Conservation (phyloP, 2,888 invertebrate species). For the Dorcus hopei region DNA sequence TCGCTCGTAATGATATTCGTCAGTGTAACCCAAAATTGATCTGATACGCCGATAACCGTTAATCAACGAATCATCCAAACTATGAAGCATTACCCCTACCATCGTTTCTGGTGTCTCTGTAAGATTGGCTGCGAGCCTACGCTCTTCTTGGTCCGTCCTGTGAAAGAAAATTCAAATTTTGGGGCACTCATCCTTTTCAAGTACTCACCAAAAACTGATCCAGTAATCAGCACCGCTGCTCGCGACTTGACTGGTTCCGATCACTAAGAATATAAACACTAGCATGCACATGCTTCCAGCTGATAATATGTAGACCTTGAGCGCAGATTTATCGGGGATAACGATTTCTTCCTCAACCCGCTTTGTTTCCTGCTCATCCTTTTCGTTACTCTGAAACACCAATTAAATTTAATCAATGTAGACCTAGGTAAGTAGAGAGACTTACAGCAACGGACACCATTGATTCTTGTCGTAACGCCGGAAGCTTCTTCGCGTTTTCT, state of each 20-base stretch:
- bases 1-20: not conserved
- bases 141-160: slow-evolving; percentile 41
- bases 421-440: not conserved
- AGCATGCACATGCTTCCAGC: slow-evolving; percentile 22
- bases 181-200: slow-evolving; percentile 3
- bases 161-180: not conserved
- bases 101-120: not conserved
- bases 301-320: slow-evolving; percentile 23
- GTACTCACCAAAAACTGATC: slow-evolving; percentile 26
- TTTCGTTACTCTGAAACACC: slow-evolving; percentile 24
- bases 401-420: not conserved
- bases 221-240: slow-evolving; percentile 26
- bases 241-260: slow-evolving; percentile 21
- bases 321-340: slow-evolving; percentile 13
- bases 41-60: not conserved
- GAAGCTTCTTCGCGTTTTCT: slow-evolving; percentile 6
- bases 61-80: not conserved
- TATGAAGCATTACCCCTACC: not conserved
- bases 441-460: slow-evolving; percentile 26
- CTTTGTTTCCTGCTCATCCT: slow-evolving; percentile 28
- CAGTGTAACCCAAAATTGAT: slow-evolving; percentile 2
- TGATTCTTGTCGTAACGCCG: slow-evolving; percentile 24
- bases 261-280: slow-evolving; percentile 11
- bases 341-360: slow-evolving; percentile 23
- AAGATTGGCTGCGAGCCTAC: not conserved